Conservation (phyloP, 2,797 vertebrate species). For the Ptychobarbus kaznakovi region DNA sequence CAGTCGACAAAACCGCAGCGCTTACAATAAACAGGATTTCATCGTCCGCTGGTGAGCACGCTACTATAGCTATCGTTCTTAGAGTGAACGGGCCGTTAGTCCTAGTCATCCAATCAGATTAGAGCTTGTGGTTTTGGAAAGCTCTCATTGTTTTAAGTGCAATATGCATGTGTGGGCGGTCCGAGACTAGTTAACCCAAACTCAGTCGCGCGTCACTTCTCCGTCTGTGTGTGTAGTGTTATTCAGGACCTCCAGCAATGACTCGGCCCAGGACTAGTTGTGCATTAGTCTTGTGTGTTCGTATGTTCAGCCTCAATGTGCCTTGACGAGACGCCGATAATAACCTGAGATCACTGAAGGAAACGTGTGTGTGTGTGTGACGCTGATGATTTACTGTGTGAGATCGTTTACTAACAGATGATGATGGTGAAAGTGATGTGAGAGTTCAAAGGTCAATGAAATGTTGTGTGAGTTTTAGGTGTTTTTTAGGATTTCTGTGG, state of each 20-base stretch:
- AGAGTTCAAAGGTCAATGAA: constrained; percentile 1
- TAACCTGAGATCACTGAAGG: constrained; percentile 11
- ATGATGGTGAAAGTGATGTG: not conserved
- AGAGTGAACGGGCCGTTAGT: no score
- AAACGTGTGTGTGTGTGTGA: not conserved
- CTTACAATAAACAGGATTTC: not conserved
- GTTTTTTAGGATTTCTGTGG: not conserved
- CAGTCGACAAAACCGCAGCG: not conserved
- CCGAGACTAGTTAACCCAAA: not conserved
- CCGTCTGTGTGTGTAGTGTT: not conserved
- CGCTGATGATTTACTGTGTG: not conserved
- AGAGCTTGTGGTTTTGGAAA: not conserved
- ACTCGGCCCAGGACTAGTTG: not conserved
- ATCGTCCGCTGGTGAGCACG: not conserved
- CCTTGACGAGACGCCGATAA: not conserved
- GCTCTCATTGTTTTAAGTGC: not conserved
- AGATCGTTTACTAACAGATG: not conserved
- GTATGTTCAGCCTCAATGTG: constrained; percentile 17
- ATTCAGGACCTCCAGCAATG: not conserved
- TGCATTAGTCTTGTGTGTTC: not conserved
- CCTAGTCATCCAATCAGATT: constrained; percentile 1
- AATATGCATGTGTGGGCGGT: not conserved
- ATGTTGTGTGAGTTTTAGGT: not conserved
- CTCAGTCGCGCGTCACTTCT: not conserved
- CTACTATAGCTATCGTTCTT: not conserved